Base-by-base conservation (phyloP, 2,888 invertebrate species). In the Podabrus alpinus region DNA sequence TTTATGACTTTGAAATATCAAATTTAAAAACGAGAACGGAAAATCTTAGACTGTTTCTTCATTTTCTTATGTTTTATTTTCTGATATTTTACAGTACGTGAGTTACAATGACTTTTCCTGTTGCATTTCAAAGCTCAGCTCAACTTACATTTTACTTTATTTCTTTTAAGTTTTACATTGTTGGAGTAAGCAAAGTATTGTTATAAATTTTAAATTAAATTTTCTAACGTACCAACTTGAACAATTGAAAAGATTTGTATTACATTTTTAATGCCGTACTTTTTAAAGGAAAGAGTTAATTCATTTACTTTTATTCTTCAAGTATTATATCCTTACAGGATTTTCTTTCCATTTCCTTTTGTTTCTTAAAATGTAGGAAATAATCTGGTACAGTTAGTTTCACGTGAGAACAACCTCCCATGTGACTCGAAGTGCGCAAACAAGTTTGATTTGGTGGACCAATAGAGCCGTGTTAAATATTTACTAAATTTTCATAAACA, bases 51-150 rank as follows among this genome's bases (percentile, higher is more conserved):
- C 45, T 7, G n/a, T 45, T 45, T 45, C 45, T n/a, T 45, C 45
- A 45, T 45, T 45, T 45, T 45, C 45, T 45, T 45, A 45, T 45
- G 45, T 45, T 45, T 45, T 45, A 45, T 45, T 45, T 45, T 45
- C 45, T 45, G n/a, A n/a, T 45, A 45, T 45, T 45, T 45, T 45
- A 45, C 45, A 45, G 45, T 19, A 64, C 19, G 19, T 19, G 62
- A 64, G 15, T 64, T 64, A 64, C 62, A 64, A 64, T 64, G 16
- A 21, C 62, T 64, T 64, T 64, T 64, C 62, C 62, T 64, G 62
- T 64, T 64, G 62, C 62, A 19, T 64, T 64, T 21, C 21, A 17
- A 64, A 64, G 62, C 21, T 64, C 45, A 45, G 45, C 45, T 45
- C 45, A 45, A 45, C 45, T 45, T n/a, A 45, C 45, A n/a, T 45